phyloP scores from a whole-genome alignment of 2,888 invertebrate genomes.

The Ophioninae sp. region DNA sequence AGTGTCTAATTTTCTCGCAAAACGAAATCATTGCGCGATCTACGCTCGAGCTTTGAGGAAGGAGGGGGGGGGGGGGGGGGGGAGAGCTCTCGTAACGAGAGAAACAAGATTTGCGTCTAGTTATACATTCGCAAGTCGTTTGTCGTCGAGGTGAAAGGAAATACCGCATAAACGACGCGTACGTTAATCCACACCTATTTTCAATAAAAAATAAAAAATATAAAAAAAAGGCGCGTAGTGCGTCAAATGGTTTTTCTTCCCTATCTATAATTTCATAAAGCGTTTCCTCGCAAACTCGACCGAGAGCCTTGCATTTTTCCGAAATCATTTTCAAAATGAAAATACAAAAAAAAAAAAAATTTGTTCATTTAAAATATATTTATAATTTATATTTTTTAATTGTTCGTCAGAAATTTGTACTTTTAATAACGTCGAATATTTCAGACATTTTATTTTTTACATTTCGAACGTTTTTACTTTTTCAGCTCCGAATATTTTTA shows the following conservation, averaged over 20 bases:
- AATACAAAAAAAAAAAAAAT: too few relatives aligned
- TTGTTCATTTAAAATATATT: too few relatives aligned
- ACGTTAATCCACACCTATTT: constrained; percentile 35
- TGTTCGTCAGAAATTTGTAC: too few relatives aligned
- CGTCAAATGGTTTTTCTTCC: neutral
- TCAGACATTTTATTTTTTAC: too few relatives aligned
- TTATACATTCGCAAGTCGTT: constrained; percentile 43
- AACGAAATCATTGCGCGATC: constrained; percentile 4
- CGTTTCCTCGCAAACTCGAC: neutral
- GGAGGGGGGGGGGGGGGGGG: neutral
- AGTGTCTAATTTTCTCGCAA: neutral
- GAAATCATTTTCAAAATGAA: neutral
- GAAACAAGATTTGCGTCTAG: constrained; percentile 59
- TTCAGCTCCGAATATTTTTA: too few relatives aligned
- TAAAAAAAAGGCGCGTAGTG: neutral
- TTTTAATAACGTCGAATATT: too few relatives aligned
- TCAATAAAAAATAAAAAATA: neutral
- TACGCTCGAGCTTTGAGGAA: constrained; percentile 15
- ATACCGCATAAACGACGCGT: constrained; percentile 48
- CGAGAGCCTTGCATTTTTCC: neutral
- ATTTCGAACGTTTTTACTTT: too few relatives aligned
- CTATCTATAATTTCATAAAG: neutral
- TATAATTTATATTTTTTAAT: too few relatives aligned
- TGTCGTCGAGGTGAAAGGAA: constrained; percentile 58
- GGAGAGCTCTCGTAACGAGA: constrained; percentile 22